A percentile compares a stretch with the other conserved stretches of the same genome.
Evolutionary conservation across 2,888 invertebrate species (phyloP).

Genomic region (Scaptodrosophila latifasciaeformis): DNA sequence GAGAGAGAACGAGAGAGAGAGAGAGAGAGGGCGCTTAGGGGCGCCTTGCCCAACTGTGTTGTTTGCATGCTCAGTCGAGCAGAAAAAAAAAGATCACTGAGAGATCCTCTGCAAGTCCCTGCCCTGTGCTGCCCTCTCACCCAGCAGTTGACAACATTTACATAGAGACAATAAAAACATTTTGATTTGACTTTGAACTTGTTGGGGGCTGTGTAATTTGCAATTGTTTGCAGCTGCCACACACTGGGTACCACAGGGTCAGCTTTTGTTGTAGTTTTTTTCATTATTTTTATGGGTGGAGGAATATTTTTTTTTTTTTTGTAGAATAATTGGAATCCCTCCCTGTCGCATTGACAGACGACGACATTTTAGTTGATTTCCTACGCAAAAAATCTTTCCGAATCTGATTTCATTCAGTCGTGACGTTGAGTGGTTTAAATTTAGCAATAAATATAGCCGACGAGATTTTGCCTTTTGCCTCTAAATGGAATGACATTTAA

Average conservation of each 20-base stretch:
- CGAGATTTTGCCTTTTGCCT: conserved; percentile 18
- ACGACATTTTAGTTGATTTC: too few relatives aligned
- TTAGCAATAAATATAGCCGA: conserved; percentile 49
- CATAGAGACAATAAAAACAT: conserved; percentile 13
- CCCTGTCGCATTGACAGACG: neutral
- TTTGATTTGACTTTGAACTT: conserved; percentile 43
- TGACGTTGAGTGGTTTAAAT: conserved; percentile 52
- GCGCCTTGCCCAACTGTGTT: conserved; percentile 35
- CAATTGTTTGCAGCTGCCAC: conserved; percentile 27
- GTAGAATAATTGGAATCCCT: neutral
- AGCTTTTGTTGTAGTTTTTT: neutral
- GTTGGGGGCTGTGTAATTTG: conserved; percentile 27
- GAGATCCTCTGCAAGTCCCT: conserved; percentile 17
- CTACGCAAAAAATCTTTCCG: neutral
- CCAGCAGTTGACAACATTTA: conserved; percentile 4
- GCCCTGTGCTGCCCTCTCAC: too few relatives aligned
- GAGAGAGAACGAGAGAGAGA: neutral
- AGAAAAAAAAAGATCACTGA: conserved; percentile 34
- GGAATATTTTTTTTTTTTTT: neutral
- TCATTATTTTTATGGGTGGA: too few relatives aligned
- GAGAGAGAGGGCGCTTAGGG: neutral
- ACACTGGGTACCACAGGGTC: too few relatives aligned
- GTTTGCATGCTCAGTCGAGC: conserved; percentile 63
- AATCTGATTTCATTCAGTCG: conserved; percentile 5
- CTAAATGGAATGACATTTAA: conserved; percentile 65